A percentile compares a stretch with the other conserved stretches of the same genome.
Conservation (phyloP, 2,113 vertebrate species). For the Lycocorax pyrrhopterus region DNA sequence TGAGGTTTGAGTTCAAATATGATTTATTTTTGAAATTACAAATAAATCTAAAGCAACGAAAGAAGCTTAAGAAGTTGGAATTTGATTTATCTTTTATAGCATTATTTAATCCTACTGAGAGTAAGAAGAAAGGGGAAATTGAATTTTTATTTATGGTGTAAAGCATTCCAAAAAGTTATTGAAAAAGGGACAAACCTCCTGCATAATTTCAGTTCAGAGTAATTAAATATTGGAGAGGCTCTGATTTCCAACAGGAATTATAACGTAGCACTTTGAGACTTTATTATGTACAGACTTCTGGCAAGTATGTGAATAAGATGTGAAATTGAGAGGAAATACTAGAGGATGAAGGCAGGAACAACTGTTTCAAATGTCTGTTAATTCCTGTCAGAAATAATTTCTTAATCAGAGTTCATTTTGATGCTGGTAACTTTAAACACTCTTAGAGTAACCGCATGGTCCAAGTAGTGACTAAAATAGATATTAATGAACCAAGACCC, state of each 20-base stretch:
- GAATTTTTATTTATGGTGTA: conserved; percentile 32
- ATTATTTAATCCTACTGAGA: conserved; percentile 7
- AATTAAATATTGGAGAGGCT: not conserved
- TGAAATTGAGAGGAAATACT: not conserved
- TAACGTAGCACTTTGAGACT: not conserved
- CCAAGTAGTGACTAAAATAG: not conserved
- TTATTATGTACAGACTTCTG: not conserved
- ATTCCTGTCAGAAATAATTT: not conserved
- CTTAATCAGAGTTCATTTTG: not conserved
- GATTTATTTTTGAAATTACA: not conserved
- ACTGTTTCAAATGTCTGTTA: not conserved
- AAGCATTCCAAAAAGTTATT: not conserved
- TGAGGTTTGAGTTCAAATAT: not conserved
- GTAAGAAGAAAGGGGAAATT: conserved; percentile 16
- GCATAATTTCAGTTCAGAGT: not conserved
- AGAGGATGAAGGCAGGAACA: not conserved
- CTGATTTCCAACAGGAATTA: not conserved
- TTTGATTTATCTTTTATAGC: conserved; percentile 10
- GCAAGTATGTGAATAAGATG: not conserved
- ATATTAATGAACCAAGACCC: not conserved
- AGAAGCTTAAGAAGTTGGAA: not conserved
- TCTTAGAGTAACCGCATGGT: not conserved
- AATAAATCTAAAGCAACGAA: conserved; percentile 6
- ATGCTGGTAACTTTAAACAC: not conserved
- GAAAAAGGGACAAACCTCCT: not conserved